Evolutionary conservation across 53 echinoderm and acorn worm genomes (phyloP).

Genomic region (Antedon mediterranea): DNA sequence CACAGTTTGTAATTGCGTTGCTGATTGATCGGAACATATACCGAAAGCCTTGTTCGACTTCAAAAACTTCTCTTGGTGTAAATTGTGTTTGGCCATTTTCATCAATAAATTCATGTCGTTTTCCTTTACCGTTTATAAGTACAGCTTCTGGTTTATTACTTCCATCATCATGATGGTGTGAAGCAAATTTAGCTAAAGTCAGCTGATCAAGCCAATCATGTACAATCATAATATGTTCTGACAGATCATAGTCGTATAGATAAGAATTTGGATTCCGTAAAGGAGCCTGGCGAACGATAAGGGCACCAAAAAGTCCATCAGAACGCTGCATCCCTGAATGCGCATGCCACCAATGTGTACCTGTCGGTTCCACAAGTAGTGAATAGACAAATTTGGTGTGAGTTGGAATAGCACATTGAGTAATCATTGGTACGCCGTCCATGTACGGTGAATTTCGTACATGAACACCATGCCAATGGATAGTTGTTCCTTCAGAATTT

Average conservation of each 20-base stretch:
- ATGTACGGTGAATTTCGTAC: constrained; percentile 57
- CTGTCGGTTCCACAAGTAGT: constrained; percentile 30
- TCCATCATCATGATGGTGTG: constrained; percentile 53
- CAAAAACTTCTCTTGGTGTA: constrained; percentile 45
- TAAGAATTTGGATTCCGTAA: constrained; percentile 8
- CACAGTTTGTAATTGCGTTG: constrained; percentile 80
- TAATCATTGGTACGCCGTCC: constrained; percentile 60
- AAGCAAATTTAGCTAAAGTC: constrained; percentile 49
- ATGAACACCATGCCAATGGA: constrained; percentile 93
- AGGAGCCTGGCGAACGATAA: constrained; percentile 52
- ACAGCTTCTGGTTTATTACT: constrained; percentile 65
- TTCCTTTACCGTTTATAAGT: constrained; percentile 78
- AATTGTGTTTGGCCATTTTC: constrained; percentile 7
- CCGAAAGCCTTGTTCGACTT: constrained; percentile 35
- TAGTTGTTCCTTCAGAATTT: constrained; percentile 46
- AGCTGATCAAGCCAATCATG: constrained; percentile 77
- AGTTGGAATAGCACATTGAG: constrained; percentile 56
- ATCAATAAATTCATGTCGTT: constrained; percentile 15
- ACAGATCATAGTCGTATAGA: constrained; percentile 58
- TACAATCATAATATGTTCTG: constrained; percentile 55
- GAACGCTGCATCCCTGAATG: constrained; percentile 85
- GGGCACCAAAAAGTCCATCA: constrained; percentile 72
- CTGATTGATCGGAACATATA: constrained; percentile 70
- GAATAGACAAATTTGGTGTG: constrained; percentile 48
- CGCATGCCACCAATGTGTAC: constrained; percentile 68